phyloP scores from a whole-genome alignment of 2,113 vertebrate species.

The Lophochroa leadbeateri region DNA sequence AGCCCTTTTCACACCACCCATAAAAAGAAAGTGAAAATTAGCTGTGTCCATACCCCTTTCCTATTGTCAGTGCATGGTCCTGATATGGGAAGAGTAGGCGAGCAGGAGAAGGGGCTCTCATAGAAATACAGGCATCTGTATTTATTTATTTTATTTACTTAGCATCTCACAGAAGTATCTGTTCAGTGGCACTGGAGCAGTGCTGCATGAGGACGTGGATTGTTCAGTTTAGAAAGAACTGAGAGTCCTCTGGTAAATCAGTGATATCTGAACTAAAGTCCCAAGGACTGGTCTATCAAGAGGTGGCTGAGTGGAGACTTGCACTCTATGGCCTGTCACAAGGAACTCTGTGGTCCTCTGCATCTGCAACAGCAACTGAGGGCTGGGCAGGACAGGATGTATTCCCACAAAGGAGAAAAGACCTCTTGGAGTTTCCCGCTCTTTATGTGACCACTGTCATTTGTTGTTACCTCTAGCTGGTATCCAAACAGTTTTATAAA shows the following conservation, averaged over 20 bases:
- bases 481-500: neutral
- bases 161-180: neutral
- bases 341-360: neutral
- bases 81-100: neutral
- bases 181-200: neutral
- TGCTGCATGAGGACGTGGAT: neutral
- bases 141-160: neutral
- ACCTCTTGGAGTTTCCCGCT: neutral
- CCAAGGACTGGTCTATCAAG: neutral
- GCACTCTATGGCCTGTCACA: neutral
- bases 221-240: neutral
- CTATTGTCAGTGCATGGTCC: neutral
- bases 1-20: neutral
- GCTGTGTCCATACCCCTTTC: neutral
- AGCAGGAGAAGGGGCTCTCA: neutral
- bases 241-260: neutral
- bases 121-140: neutral
- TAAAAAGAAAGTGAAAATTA: neutral
- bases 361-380: neutral
- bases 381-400: neutral
- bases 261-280: neutral
- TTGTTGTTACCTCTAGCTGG: neutral
- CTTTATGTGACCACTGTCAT: neutral
- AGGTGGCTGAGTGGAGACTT: accelerated
- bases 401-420: neutral